phyloP scores from a whole-genome alignment of 2,113 vertebrate genomes.

The Sitta europaea region DNA sequence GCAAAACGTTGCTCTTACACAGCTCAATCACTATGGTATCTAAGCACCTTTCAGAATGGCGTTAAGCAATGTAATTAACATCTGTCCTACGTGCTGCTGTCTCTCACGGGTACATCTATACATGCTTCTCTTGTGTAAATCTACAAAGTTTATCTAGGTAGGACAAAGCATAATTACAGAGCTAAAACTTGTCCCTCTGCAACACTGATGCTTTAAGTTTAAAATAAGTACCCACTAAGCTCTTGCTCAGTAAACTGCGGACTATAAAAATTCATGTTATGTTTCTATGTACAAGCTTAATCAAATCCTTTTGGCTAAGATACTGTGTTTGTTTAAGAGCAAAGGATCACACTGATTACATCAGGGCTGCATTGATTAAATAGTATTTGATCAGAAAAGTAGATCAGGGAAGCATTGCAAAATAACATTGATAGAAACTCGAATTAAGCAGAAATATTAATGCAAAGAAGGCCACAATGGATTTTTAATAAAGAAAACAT shows the following conservation, averaged over 20 bases:
- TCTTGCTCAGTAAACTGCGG: neutral
- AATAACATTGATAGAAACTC: constrained; percentile 19
- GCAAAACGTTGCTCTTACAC: constrained; percentile 8
- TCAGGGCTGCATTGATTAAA: constrained; percentile 44
- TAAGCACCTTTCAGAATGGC: neutral
- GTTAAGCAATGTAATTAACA: constrained; percentile 36
- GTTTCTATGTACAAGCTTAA: neutral
- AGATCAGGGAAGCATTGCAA: constrained; percentile 30
- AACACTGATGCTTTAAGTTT: neutral
- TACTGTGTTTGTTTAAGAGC: constrained; percentile 19
- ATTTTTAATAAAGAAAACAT: neutral
- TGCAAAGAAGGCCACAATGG: neutral
- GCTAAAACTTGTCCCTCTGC: neutral
- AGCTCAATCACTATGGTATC: neutral
- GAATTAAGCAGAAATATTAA: constrained; percentile 30
- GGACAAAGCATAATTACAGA: neutral
- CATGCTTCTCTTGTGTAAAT: neutral
- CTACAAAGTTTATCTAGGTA: neutral
- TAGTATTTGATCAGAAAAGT: constrained; percentile 9
- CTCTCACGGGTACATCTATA: neutral
- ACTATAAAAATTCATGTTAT: neutral
- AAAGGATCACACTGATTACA: constrained; percentile 41
- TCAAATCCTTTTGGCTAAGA: constrained; percentile 34
- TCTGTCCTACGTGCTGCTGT: neutral
- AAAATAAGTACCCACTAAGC: neutral